phyloP scores from a whole-genome alignment of 2,888 invertebrate species.

The Agriopis marginaria region DNA sequence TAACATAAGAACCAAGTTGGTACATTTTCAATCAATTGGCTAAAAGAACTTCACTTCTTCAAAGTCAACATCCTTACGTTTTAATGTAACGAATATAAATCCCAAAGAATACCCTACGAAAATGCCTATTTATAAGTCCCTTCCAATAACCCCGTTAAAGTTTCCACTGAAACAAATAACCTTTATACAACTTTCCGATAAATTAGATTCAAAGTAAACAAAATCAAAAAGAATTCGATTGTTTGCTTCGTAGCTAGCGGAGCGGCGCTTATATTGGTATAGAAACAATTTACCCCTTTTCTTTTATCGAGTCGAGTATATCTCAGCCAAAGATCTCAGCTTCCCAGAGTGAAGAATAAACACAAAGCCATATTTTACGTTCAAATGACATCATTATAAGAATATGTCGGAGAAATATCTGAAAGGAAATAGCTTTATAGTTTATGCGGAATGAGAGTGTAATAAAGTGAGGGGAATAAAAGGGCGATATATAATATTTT shows the following conservation, averaged over 20 bases:
- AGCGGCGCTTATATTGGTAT: slow-evolving; percentile 26
- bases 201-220: slow-evolving; percentile 45
- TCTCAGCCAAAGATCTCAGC: not conserved
- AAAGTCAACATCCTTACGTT: too few relatives aligned
- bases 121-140: not conserved
- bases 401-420: slow-evolving; percentile 1
- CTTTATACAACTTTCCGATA: slow-evolving; percentile 47
- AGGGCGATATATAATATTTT: slow-evolving; percentile 2
- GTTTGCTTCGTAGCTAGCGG: slow-evolving; percentile 36
- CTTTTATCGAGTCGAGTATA: slow-evolving; percentile 5
- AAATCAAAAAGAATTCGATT: slow-evolving; percentile 48
- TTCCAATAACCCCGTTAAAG: slow-evolving; percentile 10
- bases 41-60: not conserved
- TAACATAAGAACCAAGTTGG: too few relatives aligned
- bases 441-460: slow-evolving; percentile 1
- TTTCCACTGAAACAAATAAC: slow-evolving; percentile 42
- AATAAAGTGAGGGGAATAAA: slow-evolving; percentile 10
- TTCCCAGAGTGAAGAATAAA: slow-evolving; percentile 10
- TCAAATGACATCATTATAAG: slow-evolving; percentile 16
- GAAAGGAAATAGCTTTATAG: slow-evolving; percentile 7
- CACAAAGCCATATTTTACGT: slow-evolving; percentile 5
- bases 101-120: not conserved
- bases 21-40: not conserved
- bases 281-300: slow-evolving; percentile 28
- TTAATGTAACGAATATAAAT: not conserved